Base-by-base conservation (phyloP, 2,113 vertebrate species). In the Gallinago jamesoni region DNA sequence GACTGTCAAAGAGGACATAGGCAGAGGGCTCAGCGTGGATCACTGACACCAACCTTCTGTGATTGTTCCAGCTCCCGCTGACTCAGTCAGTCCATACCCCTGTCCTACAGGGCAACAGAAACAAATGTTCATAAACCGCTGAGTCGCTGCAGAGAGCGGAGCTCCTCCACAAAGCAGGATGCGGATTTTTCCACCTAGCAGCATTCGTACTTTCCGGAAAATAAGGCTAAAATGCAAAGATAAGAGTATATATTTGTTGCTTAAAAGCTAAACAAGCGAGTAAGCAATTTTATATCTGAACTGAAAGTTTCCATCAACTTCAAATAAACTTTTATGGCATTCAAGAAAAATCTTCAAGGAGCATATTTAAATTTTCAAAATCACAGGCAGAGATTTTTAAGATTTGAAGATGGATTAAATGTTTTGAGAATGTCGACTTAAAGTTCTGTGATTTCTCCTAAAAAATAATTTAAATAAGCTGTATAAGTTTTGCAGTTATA, bases 121-220 rank as follows among this genome's bases (percentile, higher is more conserved):
- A 60, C 99, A 99, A 89, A 99, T 99, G 55, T 99, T 99, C 99
- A 99, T 99, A 97, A 99, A 99, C 37, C 99, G 98, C 87, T 99
- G 99, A 1, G 99, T 99, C 31, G 98, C 96, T 4, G 99, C 98
- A 2, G 99, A 99, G 12, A 99, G 98, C 0, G 99, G 99, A 6
- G 99, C 99, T 10, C 99, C 99, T 3, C 99, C 99, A 52, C 99
- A 99, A 9, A 99, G 89, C 73, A 99, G 95, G 19, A 99, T 86
- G 10, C 99, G 98, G 7, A 98, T 98, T 62, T 96, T 99, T 37
- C 99, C 99, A 18, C 99, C 99, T 10, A 99, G 97, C 90, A 99
- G 97, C 84, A 98, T 97, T 59, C 98, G 98, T 50, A 99, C 97
- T 93, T 99, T 99, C 81, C 95, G 95, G 97, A 99, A 99, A 96